Evolutionary conservation across 2,888 invertebrate genomes (phyloP).

Genomic region (Hyposoter didymator): DNA sequence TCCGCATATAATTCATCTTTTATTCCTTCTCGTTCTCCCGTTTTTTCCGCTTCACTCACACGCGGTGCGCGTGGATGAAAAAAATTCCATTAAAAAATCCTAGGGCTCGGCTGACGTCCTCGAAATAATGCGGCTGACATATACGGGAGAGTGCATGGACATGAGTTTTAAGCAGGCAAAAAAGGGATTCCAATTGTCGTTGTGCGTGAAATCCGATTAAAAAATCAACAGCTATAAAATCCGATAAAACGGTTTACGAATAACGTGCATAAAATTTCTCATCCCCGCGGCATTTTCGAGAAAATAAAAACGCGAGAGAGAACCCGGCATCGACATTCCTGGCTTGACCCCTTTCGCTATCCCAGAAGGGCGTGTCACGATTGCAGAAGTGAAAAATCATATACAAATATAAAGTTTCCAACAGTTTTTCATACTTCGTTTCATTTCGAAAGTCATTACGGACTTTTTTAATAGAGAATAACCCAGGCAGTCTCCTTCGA

Average conservation of each 20-base stretch:
- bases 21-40: slow-evolving; percentile 2
- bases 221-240: slow-evolving; percentile 51
- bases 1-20: slow-evolving; percentile 16
- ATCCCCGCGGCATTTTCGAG: background rate
- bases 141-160: slow-evolving; percentile 3
- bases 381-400: background rate
- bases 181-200: slow-evolving; percentile 9
- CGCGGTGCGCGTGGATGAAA: background rate
- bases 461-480: background rate
- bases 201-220: slow-evolving; percentile 48
- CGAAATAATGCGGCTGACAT: slow-evolving; percentile 16
- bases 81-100: slow-evolving; percentile 19
- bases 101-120: slow-evolving; percentile 11
- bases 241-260: slow-evolving; percentile 37
- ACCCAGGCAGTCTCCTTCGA: too few species aligned
- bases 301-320: background rate
- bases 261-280: slow-evolving; percentile 12
- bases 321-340: background rate
- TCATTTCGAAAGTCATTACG: background rate
- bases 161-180: slow-evolving; percentile 31
- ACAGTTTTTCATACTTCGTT: background rate
- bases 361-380: background rate
- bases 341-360: slow-evolving; percentile 12
- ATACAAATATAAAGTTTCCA: background rate
- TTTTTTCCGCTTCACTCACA: background rate